Base-by-base conservation (phyloP, 2,113 vertebrate species). In the Rhinogobius similis region DNA sequence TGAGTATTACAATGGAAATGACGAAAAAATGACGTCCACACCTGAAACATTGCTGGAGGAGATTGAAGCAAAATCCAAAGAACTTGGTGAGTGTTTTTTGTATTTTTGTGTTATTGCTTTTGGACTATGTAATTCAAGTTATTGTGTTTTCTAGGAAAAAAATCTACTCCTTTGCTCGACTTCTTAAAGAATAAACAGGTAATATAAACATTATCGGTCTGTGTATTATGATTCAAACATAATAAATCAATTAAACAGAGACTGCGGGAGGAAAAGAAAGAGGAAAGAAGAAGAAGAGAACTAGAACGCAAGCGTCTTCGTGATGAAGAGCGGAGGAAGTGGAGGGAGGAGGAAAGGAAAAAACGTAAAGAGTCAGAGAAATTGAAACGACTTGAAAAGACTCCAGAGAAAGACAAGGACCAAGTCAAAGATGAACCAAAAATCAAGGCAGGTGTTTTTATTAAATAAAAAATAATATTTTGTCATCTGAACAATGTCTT, bases 181-280 rank as follows among this genome's bases (percentile, higher is more conserved):
- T 99, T 97, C 89, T 90, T 99, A 88, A 99, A 99, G 91, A 99
- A 98, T 56, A 99, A 97, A 85, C 98, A 99, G 95, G 98, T 99
- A 94, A 94, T 16, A 4, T 21, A 63, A 26, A 78, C 66, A 44
- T 2, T 21, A 39, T 39, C 0, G 9, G 62, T 1, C 68, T 56
- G 0, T 1, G 18, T 18, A 16, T 50, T 1, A 68, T 27, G 32
- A 61, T 32, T 61, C 27, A 20, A 32, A 36, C 10, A 36, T 61
- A 10, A 32, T 38, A 50, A 50, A 36, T 61, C 3, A 39, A 24
- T 32, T 65, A 6, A 65, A 58, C 86, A 99, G 98, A 94, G 97
- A 84, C 86, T 99, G 85, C 93, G 96, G 87, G 97, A 99, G 89
- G 98, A 99, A 87, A 99, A 97, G 88, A 96, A 96, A 83, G 98